phyloP scores from a whole-genome alignment of 2,888 invertebrate genomes.

The Dasypogon diadema region DNA sequence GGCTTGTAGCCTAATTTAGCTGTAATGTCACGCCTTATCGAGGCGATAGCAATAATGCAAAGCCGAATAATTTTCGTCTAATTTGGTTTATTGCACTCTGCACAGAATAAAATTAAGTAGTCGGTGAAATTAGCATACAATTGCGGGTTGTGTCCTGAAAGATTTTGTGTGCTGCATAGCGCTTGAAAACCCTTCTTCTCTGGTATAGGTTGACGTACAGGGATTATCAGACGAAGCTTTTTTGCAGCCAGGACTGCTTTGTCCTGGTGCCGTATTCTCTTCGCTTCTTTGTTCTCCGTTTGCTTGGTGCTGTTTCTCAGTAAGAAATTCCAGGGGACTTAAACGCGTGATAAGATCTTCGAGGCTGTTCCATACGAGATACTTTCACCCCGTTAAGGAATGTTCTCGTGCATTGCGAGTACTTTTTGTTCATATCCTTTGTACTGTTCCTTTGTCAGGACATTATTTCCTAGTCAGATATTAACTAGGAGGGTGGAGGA shows the following conservation, averaged over 20 bases:
- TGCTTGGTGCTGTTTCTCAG: background rate
- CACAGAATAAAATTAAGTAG: constrained; percentile 48
- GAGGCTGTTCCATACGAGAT: constrained; percentile 47
- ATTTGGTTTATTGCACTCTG: constrained; percentile 52
- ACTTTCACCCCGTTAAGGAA: constrained; percentile 46
- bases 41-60: constrained; percentile 27
- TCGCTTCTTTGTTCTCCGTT: constrained; percentile 22
- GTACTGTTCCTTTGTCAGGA: constrained; percentile 21
- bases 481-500: constrained; percentile 25
- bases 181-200: background rate
- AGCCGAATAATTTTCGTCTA: constrained; percentile 52
- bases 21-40: constrained; percentile 34
- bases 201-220: background rate
- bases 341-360: constrained; percentile 49
- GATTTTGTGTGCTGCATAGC: constrained; percentile 26
- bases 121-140: constrained; percentile 48
- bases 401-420: constrained; percentile 28
- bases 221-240: constrained; percentile 33
- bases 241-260: background rate
- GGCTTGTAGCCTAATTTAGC: background rate
- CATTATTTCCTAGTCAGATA: constrained; percentile 40
- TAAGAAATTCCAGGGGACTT: constrained; percentile 44
- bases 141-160: background rate
- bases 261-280: background rate
- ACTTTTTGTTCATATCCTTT: constrained; percentile 19